Conservation (phyloP, 1,140 invertebrate genomes). For the Xylocopa sonorina region DNA sequence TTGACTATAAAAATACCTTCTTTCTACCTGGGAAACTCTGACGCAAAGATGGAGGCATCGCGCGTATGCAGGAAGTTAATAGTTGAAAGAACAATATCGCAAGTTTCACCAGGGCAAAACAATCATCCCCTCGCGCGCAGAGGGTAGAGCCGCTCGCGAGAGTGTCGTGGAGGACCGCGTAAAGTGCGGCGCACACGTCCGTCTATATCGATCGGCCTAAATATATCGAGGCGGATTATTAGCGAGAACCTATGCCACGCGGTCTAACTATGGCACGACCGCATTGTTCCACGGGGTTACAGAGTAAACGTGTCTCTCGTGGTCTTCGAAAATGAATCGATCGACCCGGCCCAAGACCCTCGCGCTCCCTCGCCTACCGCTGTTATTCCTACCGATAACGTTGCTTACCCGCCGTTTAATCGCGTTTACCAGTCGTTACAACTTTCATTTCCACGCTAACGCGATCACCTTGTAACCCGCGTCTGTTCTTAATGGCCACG, state of each 20-base stretch:
- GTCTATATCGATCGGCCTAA: slow-evolving; percentile 67
- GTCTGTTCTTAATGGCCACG: too few relatives aligned
- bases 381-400: not conserved
- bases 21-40: not conserved
- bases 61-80: not conserved
- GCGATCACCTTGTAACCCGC: too few relatives aligned
- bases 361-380: not conserved
- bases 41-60: too few relatives aligned
- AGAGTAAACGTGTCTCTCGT: slow-evolving; percentile 42
- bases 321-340: slow-evolving; percentile 47
- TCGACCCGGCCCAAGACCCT: slow-evolving; percentile 4
- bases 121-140: not conserved
- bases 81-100: not conserved
- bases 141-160: not conserved
- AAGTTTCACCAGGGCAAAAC: not conserved
- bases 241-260: slow-evolving; percentile 57
- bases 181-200: slow-evolving; percentile 51
- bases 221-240: slow-evolving; percentile 64
- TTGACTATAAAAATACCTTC: too few relatives aligned
- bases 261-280: slow-evolving; percentile 57
- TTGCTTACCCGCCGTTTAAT: not conserved
- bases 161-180: slow-evolving; percentile 40
- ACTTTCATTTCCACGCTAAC: not conserved
- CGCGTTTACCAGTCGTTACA: not conserved
- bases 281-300: slow-evolving; percentile 57